Evolutionary conservation across 2,113 vertebrate genomes (phyloP), one percentile per base, ranked within the genome.

Genomic region (Daphoenositta chrysoptera): DNA sequence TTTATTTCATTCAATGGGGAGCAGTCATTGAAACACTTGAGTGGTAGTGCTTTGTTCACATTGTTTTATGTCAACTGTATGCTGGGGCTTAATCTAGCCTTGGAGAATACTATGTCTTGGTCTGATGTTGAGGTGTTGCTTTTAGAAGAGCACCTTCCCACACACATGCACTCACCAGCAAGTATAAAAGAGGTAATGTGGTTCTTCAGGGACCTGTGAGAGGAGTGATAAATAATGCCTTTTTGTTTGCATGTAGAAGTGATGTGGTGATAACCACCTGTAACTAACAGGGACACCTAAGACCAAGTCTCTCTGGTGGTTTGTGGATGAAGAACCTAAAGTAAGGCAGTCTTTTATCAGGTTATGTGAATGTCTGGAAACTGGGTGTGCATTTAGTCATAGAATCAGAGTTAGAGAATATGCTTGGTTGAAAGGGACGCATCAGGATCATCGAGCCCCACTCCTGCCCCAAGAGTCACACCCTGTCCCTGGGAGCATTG

Each of bases 151-250:
- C 65, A 24, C 12, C 37, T 86, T 89, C 39, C 22, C 40, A 17
- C 51, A 13, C 15, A 13, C 5, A 22, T 66, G 19, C 15, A n/a
- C 0, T 0, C 40, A 53, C 22, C 18, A 77, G 21, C 8, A 47
- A 70, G 21, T 30, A 35, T 45, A 23, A 35, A 87, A 44, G 24
- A 66, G 26, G 35, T 40, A 50, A 17, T 51, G 40, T 50, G 12
- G 7, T n/a, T 90, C 82, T 93, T 90, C 26, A 68, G 64, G 20
- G 28, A 65, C 44, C n/a, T 79, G 33, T 69, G n/a, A 77, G 50
- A 83, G 10, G 23, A 83, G 39, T 40, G 33, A 77, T 68, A 89
- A 83, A 33, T 48, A 64, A 30, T 40, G 19, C 10, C 24, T 58
- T 22, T 77, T 81, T 35, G 17, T 26, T 26, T 65, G 19, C 31